Conservation (phyloP, 2,888 invertebrate species). For the Dasysyrphus tricinctus region DNA sequence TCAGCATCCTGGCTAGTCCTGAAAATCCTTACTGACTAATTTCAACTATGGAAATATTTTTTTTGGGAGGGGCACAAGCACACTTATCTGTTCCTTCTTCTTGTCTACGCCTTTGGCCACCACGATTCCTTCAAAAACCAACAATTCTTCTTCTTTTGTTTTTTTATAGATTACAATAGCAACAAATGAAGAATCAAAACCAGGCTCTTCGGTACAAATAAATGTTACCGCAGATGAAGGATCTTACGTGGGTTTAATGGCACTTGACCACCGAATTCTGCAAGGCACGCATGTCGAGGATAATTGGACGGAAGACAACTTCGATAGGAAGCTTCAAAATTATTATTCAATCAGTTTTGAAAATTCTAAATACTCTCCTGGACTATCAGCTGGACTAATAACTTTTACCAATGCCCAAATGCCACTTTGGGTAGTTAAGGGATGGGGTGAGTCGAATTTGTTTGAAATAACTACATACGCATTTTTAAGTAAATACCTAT, state of each 20-base stretch:
- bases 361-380: slow-evolving; percentile 67
- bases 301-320: slow-evolving; percentile 17
- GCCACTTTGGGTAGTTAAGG: fast-evolving
- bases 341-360: slow-evolving; percentile 83
- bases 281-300: slow-evolving; percentile 88
- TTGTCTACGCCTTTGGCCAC: no score
- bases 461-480: neutral
- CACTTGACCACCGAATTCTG: slow-evolving; percentile 90
- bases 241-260: slow-evolving; percentile 92
- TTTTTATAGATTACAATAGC: slow-evolving; percentile 57
- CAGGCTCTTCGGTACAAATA: slow-evolving; percentile 89
- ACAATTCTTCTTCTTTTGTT: no score
- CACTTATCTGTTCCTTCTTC: no score
- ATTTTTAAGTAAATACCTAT: no score
- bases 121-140: no score
- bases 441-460: neutral
- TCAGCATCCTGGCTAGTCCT: no score
- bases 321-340: slow-evolving; percentile 16
- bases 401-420: slow-evolving; percentile 80
- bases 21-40: no score
- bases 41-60: no score
- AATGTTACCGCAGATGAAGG: slow-evolving; percentile 90
- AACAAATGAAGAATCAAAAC: slow-evolving; percentile 86
- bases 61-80: no score
- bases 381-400: slow-evolving; percentile 63